Evolutionary conservation across 2,113 vertebrate species (phyloP), one percentile per base, ranked within the genome.

Genomic region (Plotosus lineatus): DNA sequence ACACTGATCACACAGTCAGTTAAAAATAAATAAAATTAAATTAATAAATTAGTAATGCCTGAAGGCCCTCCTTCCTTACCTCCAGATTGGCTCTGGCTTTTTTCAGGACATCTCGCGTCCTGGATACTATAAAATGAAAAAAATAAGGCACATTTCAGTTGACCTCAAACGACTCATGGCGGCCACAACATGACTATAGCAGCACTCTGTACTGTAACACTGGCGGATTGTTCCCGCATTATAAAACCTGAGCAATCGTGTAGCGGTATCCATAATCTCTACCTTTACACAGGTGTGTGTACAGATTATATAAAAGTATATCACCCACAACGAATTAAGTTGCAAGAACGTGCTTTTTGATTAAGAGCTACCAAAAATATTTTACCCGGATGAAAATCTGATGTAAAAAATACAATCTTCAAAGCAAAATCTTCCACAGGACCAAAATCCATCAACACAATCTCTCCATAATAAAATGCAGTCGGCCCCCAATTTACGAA

Each of bases 31-130:
- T 81, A 17, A 19, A 46, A 33, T 38, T 38, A 75, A 28, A 10
- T 14, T 8, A 14, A 66, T n/a, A 53, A 10, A 44, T 3, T 14
- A 15, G 26, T 48, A 51, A 73, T 3, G 7, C 8, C n/a, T 12
- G 31, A 51, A 12, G 17, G 50, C 50, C 3, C 15, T 5, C 38
- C 26, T 21, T 17, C 36, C 90, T 93, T 86, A 96, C 98, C 96
- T 98, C 93, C 83, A 99, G 87, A 86, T 98, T 98, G 0, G 90
- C 94, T 85, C 95, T 95, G 1, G 98, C 97, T 89, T 97, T 98
- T 89, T 95, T 96, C 86, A 99, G 89, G 82, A 97, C 96, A 0
- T 86, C 94, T 78, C 96, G 95, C 33, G 97, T 99, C 90, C 94
- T 95, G 60, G 95, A 98, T 84, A 99, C 96, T 99, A 90, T 4